Evolutionary conservation across 92 coral and sea anemone genomes (phyloP), one percentile per base, ranked within the genome.

Genomic region (Epizoanthus illoricatus): DNA sequence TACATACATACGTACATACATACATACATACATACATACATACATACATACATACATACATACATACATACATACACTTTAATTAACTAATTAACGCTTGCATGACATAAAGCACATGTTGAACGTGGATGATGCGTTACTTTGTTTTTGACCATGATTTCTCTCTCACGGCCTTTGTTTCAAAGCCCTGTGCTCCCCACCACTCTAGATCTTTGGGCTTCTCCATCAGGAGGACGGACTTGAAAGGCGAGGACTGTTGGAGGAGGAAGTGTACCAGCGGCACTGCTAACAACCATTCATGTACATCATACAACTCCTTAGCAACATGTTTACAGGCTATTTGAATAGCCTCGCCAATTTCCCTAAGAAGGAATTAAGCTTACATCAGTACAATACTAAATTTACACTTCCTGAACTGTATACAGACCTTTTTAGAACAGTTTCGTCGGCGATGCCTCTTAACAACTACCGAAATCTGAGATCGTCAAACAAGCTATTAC

Each of bases 241-340:
- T 71, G 76, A 82, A 91, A 6, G 98, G 98, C 61, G 74, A 39
- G 8, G 93, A 89, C 64, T 63, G 84, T 4, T 75, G 85, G 16
- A 90, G 80, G 21, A 91, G 76, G 63, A 94, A 94, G 76, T 94
- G 98, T 47, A 90, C 73, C 76, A 94, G 65, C 5, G 98, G 98
- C 8, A 94, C 88, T 1, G 95, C 93, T 11, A 86, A 85, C 61
- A 94, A 71, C 92, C 95, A 94, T 39, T 90, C 85, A 64, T 91
- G 76, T 62, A 49, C 24, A 18, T 45, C 83, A 5, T 21, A 36
- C 41, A 23, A 24, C 24, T 84, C 28, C 20, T 56, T 62, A n/a
- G 84, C 86, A 39, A 62, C 76, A 45, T 56, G 45, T 73, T 68
- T 81, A 86, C 94, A 91, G 42, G 84, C 66, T 13, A 20, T 52